Evolutionary conservation across 2,797 vertebrate genomes (phyloP).

Genomic region (Sciurus vulgaris): DNA sequence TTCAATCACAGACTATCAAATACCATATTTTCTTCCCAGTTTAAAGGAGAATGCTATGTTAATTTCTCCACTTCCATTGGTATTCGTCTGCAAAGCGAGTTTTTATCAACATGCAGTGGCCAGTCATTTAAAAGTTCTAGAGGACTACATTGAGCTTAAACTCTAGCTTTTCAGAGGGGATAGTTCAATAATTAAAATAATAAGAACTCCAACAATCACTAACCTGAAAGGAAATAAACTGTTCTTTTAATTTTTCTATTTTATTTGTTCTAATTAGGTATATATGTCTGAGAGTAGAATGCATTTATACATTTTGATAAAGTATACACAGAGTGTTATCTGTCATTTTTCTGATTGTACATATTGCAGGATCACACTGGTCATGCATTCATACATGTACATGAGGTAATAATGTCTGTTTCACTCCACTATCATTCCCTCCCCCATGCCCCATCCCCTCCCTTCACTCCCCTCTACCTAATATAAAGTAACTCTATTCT

Average conservation of each 20-base stretch:
- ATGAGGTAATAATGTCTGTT: too few relatives aligned
- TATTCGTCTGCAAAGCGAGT: background rate
- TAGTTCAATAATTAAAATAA: constrained; percentile 22
- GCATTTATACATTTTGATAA: too few relatives aligned
- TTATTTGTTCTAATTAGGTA: too few relatives aligned
- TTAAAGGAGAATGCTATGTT: constrained; percentile 24
- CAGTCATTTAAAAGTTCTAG: constrained; percentile 9
- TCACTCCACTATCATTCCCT: too few relatives aligned
- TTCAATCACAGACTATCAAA: background rate
- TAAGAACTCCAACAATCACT: background rate
- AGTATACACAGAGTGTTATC: too few relatives aligned
- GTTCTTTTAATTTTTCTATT: background rate
- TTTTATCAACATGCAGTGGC: background rate
- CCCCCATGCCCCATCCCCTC: too few relatives aligned
- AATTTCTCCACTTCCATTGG: background rate
- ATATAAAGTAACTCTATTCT: too few relatives aligned
- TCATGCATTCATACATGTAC: too few relatives aligned
- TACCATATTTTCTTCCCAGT: background rate
- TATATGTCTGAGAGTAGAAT: too few relatives aligned
- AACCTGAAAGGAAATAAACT: background rate
- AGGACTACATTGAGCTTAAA: constrained; percentile 4
- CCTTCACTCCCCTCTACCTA: too few relatives aligned
- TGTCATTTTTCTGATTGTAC: too few relatives aligned
- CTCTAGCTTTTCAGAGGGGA: constrained; percentile 7
- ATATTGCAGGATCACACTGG: too few relatives aligned